A percentile compares a stretch with the other conserved stretches of the same genome.
These are phyloP conservation scores for Phasianus colchicus DNA, from an alignment of 2,113 vertebrate species.

Conservation along the genomic window DNA sequence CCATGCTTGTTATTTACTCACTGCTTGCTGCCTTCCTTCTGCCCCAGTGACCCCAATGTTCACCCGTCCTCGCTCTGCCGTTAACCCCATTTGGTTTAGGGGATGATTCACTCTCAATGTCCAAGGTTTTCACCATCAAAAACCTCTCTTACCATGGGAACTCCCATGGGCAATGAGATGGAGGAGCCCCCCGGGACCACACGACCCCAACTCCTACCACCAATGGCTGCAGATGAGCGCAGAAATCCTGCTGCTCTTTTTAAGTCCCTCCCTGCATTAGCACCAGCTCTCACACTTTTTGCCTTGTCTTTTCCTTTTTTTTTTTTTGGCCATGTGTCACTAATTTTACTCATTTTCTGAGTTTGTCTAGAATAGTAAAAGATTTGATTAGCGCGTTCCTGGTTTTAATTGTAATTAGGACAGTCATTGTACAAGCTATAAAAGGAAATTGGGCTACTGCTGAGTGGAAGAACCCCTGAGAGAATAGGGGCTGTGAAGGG, in stretches of 20 bases:
- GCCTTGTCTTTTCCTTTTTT: accelerated
- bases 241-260: neutral
- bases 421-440: slow-evolving; percentile 71
- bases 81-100: slow-evolving; percentile 45
- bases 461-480: slow-evolving; percentile 63
- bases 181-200: slow-evolving; percentile 30
- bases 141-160: slow-evolving; percentile 53
- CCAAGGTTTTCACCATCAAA: slow-evolving; percentile 14
- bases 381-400: slow-evolving; percentile 71
- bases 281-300: neutral
- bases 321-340: slow-evolving; percentile 35
- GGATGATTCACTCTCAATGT: slow-evolving; percentile 53
- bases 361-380: slow-evolving; percentile 72
- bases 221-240: slow-evolving; percentile 27
- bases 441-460: slow-evolving; percentile 72
- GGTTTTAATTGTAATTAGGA: slow-evolving; percentile 74
- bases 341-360: slow-evolving; percentile 72
- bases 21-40: neutral
- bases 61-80: slow-evolving; percentile 7
- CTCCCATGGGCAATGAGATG: slow-evolving; percentile 15
- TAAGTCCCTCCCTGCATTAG: slow-evolving; percentile 3
- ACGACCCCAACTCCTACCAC: neutral
- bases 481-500: slow-evolving; percentile 26
- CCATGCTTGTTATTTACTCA: slow-evolving; percentile 29
- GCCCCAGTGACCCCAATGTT: slow-evolving; percentile 34